Conservation (phyloP, 2,797 vertebrate genomes). For the Synaphobranchus kaupii region DNA sequence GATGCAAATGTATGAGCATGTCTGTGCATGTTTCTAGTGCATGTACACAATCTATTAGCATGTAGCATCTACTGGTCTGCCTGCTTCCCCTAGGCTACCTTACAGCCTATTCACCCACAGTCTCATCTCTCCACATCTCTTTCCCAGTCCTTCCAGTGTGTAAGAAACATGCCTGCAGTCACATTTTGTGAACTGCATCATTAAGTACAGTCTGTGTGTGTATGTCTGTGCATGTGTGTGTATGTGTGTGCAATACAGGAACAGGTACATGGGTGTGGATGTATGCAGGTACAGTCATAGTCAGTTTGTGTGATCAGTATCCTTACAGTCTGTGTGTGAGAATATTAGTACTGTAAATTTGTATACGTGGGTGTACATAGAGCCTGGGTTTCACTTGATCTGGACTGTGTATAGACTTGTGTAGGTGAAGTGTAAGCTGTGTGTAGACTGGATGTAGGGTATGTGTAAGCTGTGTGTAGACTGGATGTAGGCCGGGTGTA, state of each 20-base stretch:
- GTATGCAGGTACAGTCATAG: not conserved
- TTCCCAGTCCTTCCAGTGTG: not conserved
- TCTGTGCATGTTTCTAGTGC: not conserved
- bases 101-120: not conserved
- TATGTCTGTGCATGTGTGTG: constrained; percentile 32
- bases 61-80: not conserved
- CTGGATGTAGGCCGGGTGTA: not conserved
- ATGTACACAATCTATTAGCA: constrained; percentile 9
- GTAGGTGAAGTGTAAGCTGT: not conserved
- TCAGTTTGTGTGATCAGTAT: not conserved
- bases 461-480: not conserved
- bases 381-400: not conserved
- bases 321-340: not conserved
- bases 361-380: not conserved
- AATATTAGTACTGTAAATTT: not conserved
- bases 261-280: not conserved
- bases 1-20: not conserved
- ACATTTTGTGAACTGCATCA: not conserved
- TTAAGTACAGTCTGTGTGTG: not conserved
- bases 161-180: not conserved
- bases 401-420: not conserved
- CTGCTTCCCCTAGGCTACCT: not conserved
- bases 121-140: not conserved
- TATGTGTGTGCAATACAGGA: not conserved
- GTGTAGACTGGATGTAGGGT: not conserved